Conservation (phyloP, 2,113 vertebrate species). For the Eulemur macaco region DNA sequence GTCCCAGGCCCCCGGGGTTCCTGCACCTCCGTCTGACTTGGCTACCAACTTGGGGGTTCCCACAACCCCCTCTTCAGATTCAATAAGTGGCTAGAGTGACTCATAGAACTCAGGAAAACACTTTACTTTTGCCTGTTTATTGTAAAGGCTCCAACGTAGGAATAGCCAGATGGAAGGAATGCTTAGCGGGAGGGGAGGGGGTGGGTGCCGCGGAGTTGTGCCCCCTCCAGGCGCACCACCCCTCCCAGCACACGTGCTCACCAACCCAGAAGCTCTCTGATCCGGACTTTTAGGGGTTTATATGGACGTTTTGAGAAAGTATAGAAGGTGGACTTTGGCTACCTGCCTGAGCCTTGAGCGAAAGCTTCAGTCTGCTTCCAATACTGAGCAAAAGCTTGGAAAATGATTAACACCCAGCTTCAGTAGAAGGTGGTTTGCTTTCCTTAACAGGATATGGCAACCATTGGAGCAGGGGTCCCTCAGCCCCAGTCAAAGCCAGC, state of each 20-base stretch:
- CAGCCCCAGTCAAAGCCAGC: too few relatives aligned
- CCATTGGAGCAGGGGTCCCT: too few relatives aligned
- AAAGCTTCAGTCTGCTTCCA: too few relatives aligned
- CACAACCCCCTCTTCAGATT: background rate
- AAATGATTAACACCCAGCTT: too few relatives aligned
- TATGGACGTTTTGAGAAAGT: background rate
- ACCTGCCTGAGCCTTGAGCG: too few relatives aligned
- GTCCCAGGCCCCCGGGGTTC: background rate
- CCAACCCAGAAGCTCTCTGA: background rate
- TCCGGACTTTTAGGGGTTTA: background rate
- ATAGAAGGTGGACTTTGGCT: background rate
- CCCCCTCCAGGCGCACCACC: accelerated
- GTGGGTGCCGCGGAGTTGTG: background rate
- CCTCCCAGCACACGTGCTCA: background rate
- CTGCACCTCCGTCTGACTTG: background rate
- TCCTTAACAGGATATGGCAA: too few relatives aligned
- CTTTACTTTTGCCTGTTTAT: background rate
- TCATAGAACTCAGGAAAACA: background rate
- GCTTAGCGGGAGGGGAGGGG: background rate
- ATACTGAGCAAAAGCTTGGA: too few relatives aligned
- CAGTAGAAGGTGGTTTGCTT: too few relatives aligned
- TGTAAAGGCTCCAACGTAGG: background rate
- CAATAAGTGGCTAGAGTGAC: background rate
- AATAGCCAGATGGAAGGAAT: background rate
- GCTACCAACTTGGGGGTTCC: background rate